These are phyloP conservation scores for Rhopalosiphum padi DNA, from an alignment of 1,140 invertebrate species.

Conservation along the genomic window DNA sequence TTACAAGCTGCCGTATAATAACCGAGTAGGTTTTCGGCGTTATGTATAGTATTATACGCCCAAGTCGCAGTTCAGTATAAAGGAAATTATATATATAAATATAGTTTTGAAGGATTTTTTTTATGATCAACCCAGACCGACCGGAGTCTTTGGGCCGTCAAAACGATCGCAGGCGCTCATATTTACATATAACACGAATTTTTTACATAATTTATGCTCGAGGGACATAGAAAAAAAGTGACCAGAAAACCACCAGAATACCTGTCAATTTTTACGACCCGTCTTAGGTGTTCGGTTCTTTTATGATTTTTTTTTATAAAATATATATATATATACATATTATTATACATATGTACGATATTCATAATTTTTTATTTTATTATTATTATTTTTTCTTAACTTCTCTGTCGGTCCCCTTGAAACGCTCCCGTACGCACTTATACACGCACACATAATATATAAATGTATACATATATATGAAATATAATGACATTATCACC, in stretches of 20 bases:
- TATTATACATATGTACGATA: conserved; percentile 27
- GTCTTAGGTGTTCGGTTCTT: conserved; percentile 56
- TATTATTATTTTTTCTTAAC: conserved; percentile 29
- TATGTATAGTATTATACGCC: conserved; percentile 35
- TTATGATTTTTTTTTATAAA: conserved; percentile 50
- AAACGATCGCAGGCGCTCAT: conserved; percentile 47
- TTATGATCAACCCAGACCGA: conserved; percentile 52
- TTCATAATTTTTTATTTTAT: conserved; percentile 48
- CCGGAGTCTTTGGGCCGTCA: conserved; percentile 47
- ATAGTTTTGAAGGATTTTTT: conserved; percentile 43
- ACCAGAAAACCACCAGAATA: conserved; percentile 57
- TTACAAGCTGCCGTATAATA: conserved; percentile 57
- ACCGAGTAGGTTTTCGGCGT: conserved; percentile 51
- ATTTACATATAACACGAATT: conserved; percentile 57
- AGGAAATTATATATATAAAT: background rate
- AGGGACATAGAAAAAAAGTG: conserved; percentile 49
- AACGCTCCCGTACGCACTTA: conserved; percentile 46
- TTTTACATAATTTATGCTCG: conserved; percentile 56
- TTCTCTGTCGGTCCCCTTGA: conserved; percentile 52
- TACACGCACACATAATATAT: background rate
- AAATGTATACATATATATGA: conserved; percentile 20
- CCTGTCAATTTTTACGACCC: conserved; percentile 58
- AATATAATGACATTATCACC: conserved; percentile 58
- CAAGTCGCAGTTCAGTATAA: conserved; percentile 38
- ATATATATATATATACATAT: conserved; percentile 1